Conservation (phyloP, 2,113 vertebrate species). For the Pangasianodon gigas region DNA sequence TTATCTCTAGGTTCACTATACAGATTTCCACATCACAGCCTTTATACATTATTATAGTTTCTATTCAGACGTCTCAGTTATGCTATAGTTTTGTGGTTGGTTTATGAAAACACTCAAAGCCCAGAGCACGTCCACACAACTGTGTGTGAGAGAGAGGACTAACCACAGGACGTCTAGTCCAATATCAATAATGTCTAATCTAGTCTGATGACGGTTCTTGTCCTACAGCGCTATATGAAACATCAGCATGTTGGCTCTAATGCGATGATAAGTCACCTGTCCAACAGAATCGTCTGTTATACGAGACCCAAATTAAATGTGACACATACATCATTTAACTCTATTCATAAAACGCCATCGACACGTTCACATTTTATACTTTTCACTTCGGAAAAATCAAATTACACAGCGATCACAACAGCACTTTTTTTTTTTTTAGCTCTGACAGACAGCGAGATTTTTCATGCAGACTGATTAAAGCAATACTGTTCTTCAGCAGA, state of each 20-base stretch:
- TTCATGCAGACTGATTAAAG: slow-evolving; percentile 44
- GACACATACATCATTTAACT: slow-evolving; percentile 6
- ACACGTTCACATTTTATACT: slow-evolving; percentile 33
- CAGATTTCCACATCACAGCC: not conserved
- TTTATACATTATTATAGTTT: not conserved
- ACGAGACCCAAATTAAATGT: slow-evolving; percentile 15
- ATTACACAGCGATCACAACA: slow-evolving; percentile 44
- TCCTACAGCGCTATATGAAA: not conserved
- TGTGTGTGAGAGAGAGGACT: not conserved
- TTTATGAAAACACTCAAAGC: not conserved
- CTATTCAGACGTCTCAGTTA: not conserved
- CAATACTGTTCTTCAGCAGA: slow-evolving; percentile 20
- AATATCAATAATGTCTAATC: not conserved
- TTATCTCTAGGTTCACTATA: not conserved
- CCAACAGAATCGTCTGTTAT: not conserved
- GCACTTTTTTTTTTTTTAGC: slow-evolving; percentile 18
- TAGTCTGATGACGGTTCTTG: not conserved
- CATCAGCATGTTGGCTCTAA: not conserved
- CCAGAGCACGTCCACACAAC: not conserved
- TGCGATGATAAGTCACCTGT: not conserved
- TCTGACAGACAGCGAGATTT: slow-evolving; percentile 23
- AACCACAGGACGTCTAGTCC: slow-evolving; percentile 7
- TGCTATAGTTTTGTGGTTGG: no score
- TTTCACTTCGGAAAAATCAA: slow-evolving; percentile 24
- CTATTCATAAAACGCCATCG: slow-evolving; percentile 24